Conservation (phyloP, 2,113 vertebrate genomes). For the Anguilla japonica region DNA sequence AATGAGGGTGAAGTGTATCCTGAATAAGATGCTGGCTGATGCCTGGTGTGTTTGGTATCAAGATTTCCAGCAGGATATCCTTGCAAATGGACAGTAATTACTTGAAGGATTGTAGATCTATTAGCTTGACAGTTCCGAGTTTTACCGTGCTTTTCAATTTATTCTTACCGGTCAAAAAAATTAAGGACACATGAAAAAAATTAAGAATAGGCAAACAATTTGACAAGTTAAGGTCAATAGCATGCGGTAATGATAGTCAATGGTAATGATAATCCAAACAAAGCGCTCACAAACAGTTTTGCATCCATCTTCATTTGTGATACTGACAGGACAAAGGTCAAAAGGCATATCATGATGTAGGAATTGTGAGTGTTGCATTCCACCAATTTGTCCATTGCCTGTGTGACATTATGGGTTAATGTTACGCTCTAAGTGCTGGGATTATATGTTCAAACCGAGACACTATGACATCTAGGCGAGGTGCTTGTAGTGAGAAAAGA, state of each 20-base stretch:
- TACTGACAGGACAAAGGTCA: background rate
- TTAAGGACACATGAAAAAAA: background rate
- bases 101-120: background rate
- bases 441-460: background rate
- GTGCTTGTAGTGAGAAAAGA: background rate
- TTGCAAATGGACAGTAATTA: slow-evolving; percentile 7
- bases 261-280: background rate
- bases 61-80: slow-evolving; percentile 20
- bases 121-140: slow-evolving; percentile 1
- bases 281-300: background rate
- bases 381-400: background rate
- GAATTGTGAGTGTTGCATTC: slow-evolving; percentile 3
- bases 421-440: background rate
- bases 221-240: background rate
- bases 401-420: background rate
- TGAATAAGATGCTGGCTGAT: background rate
- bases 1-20: slow-evolving; percentile 23
- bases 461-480: background rate
- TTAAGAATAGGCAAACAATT: slow-evolving; percentile 1
- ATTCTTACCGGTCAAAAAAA: background rate
- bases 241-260: background rate
- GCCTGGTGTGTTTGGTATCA: background rate
- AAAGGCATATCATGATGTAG: background rate
- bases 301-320: background rate
- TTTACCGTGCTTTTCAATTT: slow-evolving; percentile 16